Evolutionary conservation across 1,140 invertebrate genomes (phyloP), one percentile per base, ranked within the genome.

Genomic region (Sitophilus oryzae): DNA sequence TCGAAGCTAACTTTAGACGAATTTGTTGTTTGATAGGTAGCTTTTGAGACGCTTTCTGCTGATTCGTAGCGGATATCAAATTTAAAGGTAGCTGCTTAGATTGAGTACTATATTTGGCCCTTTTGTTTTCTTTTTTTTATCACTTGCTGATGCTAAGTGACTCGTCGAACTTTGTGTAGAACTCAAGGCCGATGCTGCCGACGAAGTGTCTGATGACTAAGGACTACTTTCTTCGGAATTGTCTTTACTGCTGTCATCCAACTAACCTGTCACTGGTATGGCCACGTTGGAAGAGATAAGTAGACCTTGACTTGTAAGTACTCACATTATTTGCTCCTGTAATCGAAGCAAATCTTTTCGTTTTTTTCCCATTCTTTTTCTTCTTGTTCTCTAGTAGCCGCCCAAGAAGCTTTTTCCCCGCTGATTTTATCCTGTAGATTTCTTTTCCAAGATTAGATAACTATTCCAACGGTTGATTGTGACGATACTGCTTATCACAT

Each of bases 21-120:
- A 93, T 70, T 70, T 93, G 89, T 64, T 93, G 89, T 63, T 88
- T 90, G 1, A 91, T 80, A 42, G 78, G 76, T 41, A 80, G 66
- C 53, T 60, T 65, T 56, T 70, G 44, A 15, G 62, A 64, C 1
- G 82, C 80, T 67, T 91, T 91, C 56, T 88, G 85, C 65, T 90
- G 86, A 74, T 91, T 91, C 22, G 83, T 88, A 30, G 88, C 82
- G 71, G 88, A 90, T 20, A 89, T 80, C 44, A 91, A 68, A 73
- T 91, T 87, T 11, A 85, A 65, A 0, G 86, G 85, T 37, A 88
- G 76, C 36, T n/a, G n/a, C n/a, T 74, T 73, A 63, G 78, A 77
- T 42, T 66, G 23, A 55, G 38, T 52, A 23, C 19, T 40, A 77
- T 76, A 74, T 68, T 77, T 71, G 5, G 14, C 67, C 77, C 77